Base-by-base conservation (phyloP, 1,140 invertebrate species). In the Drosophila cardini region DNA sequence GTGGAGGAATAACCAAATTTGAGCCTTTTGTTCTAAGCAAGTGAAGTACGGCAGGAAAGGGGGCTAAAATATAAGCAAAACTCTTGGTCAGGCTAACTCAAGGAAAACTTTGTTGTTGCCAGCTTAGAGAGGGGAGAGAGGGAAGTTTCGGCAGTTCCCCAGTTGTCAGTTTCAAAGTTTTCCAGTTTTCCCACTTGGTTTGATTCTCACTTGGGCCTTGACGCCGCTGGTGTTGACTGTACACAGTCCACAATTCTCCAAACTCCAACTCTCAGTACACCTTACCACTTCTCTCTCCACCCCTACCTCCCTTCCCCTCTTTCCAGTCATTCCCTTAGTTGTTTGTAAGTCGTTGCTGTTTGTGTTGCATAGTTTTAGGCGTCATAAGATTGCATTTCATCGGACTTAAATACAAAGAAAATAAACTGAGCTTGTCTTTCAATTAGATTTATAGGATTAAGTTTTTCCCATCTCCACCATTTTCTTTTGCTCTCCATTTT, bases 21-120 rank as follows among this genome's bases (percentile, higher is more conserved):
- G 67, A 53, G 30, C 40, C 63, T 79, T 77, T 84, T 85, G 81
- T 84, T 84, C 81, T 85, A 80, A 77, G 77, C 60, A 77, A 52
- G 52, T 68, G n/a, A 13, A 16, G 38, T 26, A 9, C 42, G 4
- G 30, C 10, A 26, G 48, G 21, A 50, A 34, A 32, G 16, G 13
- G 53, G 21, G 34, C 48, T 32, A 46, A 68, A 26, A 69, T 73
- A 40, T 56, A 72, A 50, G 55, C 61, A 56, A 50, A 64, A 9
- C 56, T 69, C 55, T 26, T 67, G 34, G 18, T 16, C 43, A 38
- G 38, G 18, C 10, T 30, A 62, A 72, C 40, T 65, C 16, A 40
- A 55, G 21, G 56, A 53, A 72, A 72, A 76, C 42, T 72, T 76
- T 76, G 64, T 13, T 38, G 64, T 13, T 38, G 4, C 42, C 72